Evolutionary conservation across 2,797 vertebrate genomes (phyloP).

Genomic region (Malurus leucopterus): DNA sequence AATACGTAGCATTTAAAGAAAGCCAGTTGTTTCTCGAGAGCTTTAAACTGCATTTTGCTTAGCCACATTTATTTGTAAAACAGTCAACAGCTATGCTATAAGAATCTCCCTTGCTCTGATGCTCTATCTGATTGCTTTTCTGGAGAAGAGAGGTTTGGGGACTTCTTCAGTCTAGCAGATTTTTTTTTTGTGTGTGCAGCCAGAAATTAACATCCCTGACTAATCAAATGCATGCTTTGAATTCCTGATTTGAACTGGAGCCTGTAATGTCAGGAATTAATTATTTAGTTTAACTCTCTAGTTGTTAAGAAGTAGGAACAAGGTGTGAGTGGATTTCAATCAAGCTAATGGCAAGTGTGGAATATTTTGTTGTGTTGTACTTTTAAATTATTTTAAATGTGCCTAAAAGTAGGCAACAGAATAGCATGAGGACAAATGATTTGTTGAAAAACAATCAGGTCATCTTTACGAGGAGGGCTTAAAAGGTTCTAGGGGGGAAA

Average conservation of each 20-base stretch:
- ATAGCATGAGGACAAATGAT: background rate
- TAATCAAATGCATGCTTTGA: constrained; percentile 76
- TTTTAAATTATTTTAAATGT: background rate
- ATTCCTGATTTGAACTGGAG: constrained; percentile 86
- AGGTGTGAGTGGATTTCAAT: constrained; percentile 13
- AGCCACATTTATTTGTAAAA: background rate
- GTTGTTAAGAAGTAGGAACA: constrained; percentile 3
- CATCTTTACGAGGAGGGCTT: background rate
- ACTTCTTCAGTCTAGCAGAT: constrained; percentile 10
- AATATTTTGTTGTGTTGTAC: background rate
- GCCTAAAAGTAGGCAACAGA: background rate
- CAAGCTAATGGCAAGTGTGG: background rate
- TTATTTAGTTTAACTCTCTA: constrained; percentile 44
- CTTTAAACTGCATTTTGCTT: constrained; percentile 1
- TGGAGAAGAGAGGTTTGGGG: background rate
- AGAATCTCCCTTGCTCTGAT: background rate
- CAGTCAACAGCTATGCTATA: background rate
- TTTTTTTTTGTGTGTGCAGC: background rate
- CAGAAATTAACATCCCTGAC: constrained; percentile 66
- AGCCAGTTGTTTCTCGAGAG: background rate
- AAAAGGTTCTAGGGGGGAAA: background rate
- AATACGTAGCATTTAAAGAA: background rate
- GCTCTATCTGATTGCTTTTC: background rate
- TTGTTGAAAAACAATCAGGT: background rate
- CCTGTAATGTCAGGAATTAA: constrained; percentile 74